Evolutionary conservation across 2,888 invertebrate genomes (phyloP).

Genomic region (Prenolepis imparis): DNA sequence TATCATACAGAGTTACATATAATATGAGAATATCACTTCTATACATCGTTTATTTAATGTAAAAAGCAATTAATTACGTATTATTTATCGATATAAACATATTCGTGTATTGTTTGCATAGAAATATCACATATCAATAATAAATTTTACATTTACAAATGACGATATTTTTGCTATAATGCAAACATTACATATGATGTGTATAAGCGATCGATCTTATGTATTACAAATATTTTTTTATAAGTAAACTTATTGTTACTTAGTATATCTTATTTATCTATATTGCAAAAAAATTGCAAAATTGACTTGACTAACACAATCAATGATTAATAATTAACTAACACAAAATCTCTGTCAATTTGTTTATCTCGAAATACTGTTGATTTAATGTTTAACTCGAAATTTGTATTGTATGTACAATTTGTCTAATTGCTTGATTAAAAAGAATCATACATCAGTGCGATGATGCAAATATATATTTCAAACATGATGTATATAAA

Average conservation of each 20-base stretch:
- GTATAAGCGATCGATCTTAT: conserved; percentile 3
- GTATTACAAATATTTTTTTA: not conserved
- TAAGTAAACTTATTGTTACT: conserved; percentile 11
- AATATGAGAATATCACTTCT: not conserved
- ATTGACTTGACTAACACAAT: not conserved
- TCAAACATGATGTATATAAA: not conserved
- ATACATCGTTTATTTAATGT: conserved; percentile 24
- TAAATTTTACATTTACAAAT: conserved; percentile 4
- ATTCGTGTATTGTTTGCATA: not conserved
- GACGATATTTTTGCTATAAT: not conserved
- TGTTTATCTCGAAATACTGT: not conserved
- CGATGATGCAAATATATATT: not conserved
- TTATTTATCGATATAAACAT: not conserved
- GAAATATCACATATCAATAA: not conserved
- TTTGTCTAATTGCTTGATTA: not conserved
- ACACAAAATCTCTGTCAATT: not conserved
- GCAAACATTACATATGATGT: not conserved
- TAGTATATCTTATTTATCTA: not conserved
- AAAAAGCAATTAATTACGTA: conserved; percentile 15
- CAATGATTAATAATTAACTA: not conserved
- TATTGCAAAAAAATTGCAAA: not conserved
- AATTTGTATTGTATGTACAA: conserved; percentile 33
- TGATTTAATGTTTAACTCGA: not conserved
- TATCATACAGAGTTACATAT: not conserved
- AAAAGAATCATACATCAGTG: not conserved